Evolutionary conservation across 1,140 invertebrate species (phyloP).

Genomic region (Bombus confusus): DNA sequence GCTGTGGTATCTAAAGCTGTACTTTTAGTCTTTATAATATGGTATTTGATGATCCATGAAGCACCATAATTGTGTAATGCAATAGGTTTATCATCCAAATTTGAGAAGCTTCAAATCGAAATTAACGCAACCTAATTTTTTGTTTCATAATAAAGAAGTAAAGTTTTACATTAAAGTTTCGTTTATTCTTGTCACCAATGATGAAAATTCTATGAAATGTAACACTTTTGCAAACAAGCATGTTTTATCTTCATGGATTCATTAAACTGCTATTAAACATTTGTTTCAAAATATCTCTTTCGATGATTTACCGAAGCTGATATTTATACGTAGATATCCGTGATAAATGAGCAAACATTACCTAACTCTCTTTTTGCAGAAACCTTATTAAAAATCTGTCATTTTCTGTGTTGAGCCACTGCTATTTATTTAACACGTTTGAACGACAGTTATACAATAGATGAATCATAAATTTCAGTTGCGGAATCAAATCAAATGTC

Average conservation of each 20-base stretch:
- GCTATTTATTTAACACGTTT: neutral
- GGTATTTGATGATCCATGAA: neutral
- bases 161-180: neutral
- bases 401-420: neutral
- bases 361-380: neutral
- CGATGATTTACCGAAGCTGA: neutral
- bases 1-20: neutral
- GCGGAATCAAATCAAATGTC: conserved; percentile 3
- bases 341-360: neutral
- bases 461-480: neutral
- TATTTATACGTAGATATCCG: neutral
- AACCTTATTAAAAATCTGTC: neutral
- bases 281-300: neutral
- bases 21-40: neutral
- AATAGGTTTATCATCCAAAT: neutral
- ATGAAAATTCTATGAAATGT: neutral
- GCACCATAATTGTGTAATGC: no score
- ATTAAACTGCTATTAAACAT: neutral
- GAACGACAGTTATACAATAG: neutral
- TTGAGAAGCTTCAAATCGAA: neutral
- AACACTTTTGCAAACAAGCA: neutral
- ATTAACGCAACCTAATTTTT: neutral
- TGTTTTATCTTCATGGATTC: neutral
- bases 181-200: neutral
- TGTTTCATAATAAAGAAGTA: neutral